Conservation (phyloP, 1,140 invertebrate species). For the Mactra quadrangularis region DNA sequence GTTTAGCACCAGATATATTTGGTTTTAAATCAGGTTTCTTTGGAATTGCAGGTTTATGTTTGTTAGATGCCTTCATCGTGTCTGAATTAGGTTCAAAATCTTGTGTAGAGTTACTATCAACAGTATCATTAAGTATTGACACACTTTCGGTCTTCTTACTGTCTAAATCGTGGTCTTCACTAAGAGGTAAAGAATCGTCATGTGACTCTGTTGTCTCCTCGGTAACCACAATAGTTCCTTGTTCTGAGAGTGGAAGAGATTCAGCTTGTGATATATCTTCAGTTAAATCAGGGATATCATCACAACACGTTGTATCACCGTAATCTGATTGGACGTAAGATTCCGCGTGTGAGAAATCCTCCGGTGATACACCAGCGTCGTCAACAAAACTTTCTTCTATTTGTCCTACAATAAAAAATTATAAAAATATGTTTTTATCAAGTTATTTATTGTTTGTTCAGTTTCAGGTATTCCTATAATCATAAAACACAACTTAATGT, state of each 20-base stretch:
- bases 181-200: slow-evolving; percentile 49
- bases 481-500: no score
- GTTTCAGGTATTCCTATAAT: background rate
- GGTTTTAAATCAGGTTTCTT: slow-evolving; percentile 63
- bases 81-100: slow-evolving; percentile 8
- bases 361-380: slow-evolving; percentile 25
- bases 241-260: slow-evolving; percentile 37
- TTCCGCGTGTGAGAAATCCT: slow-evolving; percentile 47
- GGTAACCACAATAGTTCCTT: slow-evolving; percentile 34
- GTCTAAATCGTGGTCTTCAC: slow-evolving; percentile 42
- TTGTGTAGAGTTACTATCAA: background rate
- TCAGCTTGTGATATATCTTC: slow-evolving; percentile 57
- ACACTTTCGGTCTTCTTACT: slow-evolving; percentile 2
- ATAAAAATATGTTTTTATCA: background rate
- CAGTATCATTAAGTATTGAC: background rate
- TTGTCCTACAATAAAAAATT: background rate
- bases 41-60: slow-evolving; percentile 63
- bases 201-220: slow-evolving; percentile 28
- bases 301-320: slow-evolving; percentile 45
- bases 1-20: slow-evolving; percentile 19
- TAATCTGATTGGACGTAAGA: slow-evolving; percentile 44
- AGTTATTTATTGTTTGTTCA: slow-evolving; percentile 9
- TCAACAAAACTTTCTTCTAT: background rate
- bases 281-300: slow-evolving; percentile 54
- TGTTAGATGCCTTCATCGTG: slow-evolving; percentile 14